Percentiles rank a stretch among this genome's conserved stretches.
These are phyloP conservation scores for Ptychochromis oligacanthus DNA, from an alignment of 2,113 vertebrate species.

Conservation along the genomic window DNA sequence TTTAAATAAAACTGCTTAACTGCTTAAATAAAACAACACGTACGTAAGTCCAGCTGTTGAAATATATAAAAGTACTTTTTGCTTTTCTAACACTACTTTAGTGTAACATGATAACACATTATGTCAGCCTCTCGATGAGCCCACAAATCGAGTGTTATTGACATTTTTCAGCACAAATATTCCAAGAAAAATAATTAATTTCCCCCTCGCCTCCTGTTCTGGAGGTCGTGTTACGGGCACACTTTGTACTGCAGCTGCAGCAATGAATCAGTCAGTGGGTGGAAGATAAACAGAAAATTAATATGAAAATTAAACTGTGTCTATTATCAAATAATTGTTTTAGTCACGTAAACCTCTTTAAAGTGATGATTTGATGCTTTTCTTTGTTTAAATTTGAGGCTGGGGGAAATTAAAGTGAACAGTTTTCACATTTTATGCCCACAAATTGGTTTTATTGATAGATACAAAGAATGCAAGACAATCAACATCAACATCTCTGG, in stretches of 20 bases:
- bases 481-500: background rate
- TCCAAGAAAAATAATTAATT: accelerated
- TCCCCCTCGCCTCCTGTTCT: too few relatives aligned
- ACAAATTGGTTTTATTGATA: background rate
- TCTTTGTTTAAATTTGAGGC: background rate
- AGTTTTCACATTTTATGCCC: background rate
- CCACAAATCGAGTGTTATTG: background rate
- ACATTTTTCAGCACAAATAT: background rate
- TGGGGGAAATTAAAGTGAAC: background rate
- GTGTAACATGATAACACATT: background rate
- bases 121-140: background rate
- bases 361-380: background rate
- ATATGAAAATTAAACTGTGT: too few relatives aligned
- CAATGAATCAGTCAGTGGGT: background rate
- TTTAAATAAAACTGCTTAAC: too few relatives aligned
- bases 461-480: background rate
- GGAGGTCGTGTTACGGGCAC: background rate
- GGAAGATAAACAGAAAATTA: too few relatives aligned
- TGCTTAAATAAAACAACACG: too few relatives aligned
- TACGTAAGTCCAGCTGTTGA: background rate
- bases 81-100: too few relatives aligned
- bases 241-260: background rate
- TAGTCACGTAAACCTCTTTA: background rate
- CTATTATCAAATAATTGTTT: background rate
- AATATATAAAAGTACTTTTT: too few relatives aligned